phyloP scores from a whole-genome alignment of 2,113 vertebrate genomes.

The Oryzias woworae region DNA sequence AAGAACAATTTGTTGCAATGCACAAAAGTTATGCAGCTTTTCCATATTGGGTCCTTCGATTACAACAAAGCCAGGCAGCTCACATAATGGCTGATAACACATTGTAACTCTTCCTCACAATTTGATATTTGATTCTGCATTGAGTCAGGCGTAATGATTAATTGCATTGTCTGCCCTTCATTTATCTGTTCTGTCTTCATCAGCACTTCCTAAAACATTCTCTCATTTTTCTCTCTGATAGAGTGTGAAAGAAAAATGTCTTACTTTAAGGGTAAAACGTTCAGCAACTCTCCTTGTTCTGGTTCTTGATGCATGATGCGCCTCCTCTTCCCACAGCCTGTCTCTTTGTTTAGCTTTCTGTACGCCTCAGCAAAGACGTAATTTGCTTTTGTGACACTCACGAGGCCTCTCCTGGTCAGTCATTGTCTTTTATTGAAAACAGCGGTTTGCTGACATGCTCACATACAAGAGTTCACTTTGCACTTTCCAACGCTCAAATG shows the following conservation, averaged over 20 bases:
- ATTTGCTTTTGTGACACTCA: slow-evolving; percentile 16
- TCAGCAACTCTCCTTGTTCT: slow-evolving; percentile 16
- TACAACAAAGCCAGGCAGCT: slow-evolving; percentile 7
- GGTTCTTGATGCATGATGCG: slow-evolving; percentile 23
- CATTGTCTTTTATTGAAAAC: neutral
- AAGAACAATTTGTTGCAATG: too few species aligned
- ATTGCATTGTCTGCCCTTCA: slow-evolving; percentile 46
- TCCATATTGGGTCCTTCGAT: neutral
- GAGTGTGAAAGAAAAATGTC: slow-evolving; percentile 57
- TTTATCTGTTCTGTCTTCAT: slow-evolving; percentile 63
- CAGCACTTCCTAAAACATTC: slow-evolving; percentile 51
- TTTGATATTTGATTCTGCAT: slow-evolving; percentile 54
- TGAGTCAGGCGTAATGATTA: slow-evolving; percentile 55
- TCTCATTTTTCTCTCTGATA: slow-evolving; percentile 63
- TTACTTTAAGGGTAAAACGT: slow-evolving; percentile 39
- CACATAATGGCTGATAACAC: slow-evolving; percentile 9
- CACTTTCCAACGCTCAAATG: neutral
- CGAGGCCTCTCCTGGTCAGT: slow-evolving; percentile 1
- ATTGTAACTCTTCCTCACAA: slow-evolving; percentile 14
- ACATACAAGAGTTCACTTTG: slow-evolving; percentile 2
- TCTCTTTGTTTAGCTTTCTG: slow-evolving; percentile 16
- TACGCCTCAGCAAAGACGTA: slow-evolving; percentile 1
- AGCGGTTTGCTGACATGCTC: neutral
- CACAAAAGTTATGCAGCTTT: too few species aligned
- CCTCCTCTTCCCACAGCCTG: slow-evolving; percentile 22